phyloP scores from a whole-genome alignment of 2,888 invertebrate species.

The Cremastinae sp. region DNA sequence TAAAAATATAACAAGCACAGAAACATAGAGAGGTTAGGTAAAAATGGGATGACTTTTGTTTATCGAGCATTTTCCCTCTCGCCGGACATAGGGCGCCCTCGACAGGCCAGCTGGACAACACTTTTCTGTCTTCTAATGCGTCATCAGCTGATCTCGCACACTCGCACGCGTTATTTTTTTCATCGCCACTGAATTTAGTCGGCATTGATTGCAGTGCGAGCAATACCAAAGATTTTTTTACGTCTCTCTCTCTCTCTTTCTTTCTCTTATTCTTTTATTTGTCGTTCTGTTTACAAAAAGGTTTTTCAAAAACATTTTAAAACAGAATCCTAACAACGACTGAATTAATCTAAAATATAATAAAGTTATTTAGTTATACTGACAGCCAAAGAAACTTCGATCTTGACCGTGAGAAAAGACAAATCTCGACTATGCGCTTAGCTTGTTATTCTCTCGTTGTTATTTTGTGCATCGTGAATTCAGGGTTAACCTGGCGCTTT shows the following conservation, averaged over 20 bases:
- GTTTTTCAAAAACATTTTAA: too few relatives aligned
- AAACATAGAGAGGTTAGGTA: too few relatives aligned
- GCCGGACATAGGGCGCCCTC: neutral
- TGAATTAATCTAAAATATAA: conserved; percentile 1
- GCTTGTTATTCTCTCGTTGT: conserved; percentile 37
- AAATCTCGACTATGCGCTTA: conserved; percentile 54
- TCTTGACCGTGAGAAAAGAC: neutral
- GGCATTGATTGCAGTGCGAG: neutral
- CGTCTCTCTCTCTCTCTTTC: too few relatives aligned
- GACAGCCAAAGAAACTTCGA: too few relatives aligned
- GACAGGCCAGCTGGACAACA: conserved; percentile 2
- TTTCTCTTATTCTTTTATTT: too few relatives aligned
- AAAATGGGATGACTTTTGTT: too few relatives aligned
- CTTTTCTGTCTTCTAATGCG: conserved; percentile 16
- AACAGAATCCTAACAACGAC: too few relatives aligned
- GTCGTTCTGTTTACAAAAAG: too few relatives aligned
- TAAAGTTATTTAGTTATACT: too few relatives aligned
- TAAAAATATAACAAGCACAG: too few relatives aligned
- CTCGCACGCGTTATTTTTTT: conserved; percentile 4
- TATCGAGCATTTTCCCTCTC: neutral
- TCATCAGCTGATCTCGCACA: conserved; percentile 54
- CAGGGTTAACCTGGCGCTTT: conserved; percentile 59
- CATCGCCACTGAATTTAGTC: conserved; percentile 26
- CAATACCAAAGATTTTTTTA: too few relatives aligned
- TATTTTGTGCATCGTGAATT: conserved; percentile 46